Conservation (phyloP, 2,113 vertebrate species). For the Loxodonta africana region DNA sequence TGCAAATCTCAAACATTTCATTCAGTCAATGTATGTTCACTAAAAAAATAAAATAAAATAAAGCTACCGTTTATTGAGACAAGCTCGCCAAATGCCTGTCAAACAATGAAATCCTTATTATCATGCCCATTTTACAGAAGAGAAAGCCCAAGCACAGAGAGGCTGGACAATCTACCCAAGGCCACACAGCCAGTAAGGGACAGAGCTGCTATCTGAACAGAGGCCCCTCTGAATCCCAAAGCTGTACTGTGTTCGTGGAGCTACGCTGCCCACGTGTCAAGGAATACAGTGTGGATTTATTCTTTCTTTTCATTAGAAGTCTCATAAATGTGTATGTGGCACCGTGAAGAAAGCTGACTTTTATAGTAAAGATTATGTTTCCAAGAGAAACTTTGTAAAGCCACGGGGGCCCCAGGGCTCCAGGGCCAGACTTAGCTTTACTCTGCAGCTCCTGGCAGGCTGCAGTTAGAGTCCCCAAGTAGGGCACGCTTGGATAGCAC, state of each 20-base stretch:
- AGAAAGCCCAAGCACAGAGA: not conserved
- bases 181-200: too few relatives aligned
- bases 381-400: not conserved
- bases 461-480: fast-evolving
- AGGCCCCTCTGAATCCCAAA: not conserved
- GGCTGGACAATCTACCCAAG: not conserved
- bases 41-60: not conserved
- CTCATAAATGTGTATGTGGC: not conserved
- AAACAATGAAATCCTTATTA: not conserved
- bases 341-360: not conserved
- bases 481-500: not conserved
- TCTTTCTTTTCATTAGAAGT: not conserved
- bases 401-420: not conserved
- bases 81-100: not conserved
- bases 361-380: not conserved
- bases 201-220: not conserved
- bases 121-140: not conserved
- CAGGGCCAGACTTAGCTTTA: not conserved
- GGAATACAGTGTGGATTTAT: not conserved
- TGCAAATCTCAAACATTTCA: not conserved
- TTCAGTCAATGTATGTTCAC: not conserved
- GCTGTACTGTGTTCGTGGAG: not conserved
- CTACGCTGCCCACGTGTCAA: not conserved
- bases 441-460: not conserved
- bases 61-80: not conserved